Evolutionary conservation across 1,140 invertebrate species (phyloP).

Genomic region (Cryptotermes secundus): DNA sequence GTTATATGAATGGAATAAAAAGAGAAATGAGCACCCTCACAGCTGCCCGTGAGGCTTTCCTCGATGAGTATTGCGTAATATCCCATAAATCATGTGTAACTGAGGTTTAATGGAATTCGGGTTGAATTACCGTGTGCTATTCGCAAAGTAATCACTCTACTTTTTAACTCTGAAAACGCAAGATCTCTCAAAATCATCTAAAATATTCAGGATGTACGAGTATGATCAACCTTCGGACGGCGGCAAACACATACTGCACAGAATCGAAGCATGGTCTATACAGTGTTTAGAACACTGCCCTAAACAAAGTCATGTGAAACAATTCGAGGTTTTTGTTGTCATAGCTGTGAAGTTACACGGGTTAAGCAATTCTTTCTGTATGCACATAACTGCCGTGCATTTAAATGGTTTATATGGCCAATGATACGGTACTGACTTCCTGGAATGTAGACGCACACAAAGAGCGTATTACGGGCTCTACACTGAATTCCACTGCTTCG

Average conservation of each 20-base stretch:
- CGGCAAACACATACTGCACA: neutral
- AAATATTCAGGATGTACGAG: neutral
- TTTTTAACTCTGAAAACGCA: neutral
- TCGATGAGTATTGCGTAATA: neutral
- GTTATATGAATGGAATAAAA: conserved; percentile 9
- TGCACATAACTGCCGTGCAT: neutral
- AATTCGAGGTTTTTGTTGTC: neutral
- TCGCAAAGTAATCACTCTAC: neutral
- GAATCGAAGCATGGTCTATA: neutral
- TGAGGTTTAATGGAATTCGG: neutral
- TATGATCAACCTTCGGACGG: neutral
- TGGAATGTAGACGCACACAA: neutral
- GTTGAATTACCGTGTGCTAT: neutral
- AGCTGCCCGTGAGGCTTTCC: neutral
- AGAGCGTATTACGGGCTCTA: neutral
- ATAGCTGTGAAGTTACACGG: neutral
- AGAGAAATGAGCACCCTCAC: neutral
- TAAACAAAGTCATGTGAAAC: no score
- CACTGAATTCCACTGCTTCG: neutral
- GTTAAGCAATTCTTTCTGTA: neutral
- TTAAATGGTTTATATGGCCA: neutral
- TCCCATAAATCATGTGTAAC: neutral
- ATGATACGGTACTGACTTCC: neutral
- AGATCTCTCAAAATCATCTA: neutral
- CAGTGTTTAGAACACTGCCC: no score